Evolutionary conservation across 2,113 vertebrate species (phyloP), one percentile per base, ranked within the genome.

Genomic region (Euleptes europaea): DNA sequence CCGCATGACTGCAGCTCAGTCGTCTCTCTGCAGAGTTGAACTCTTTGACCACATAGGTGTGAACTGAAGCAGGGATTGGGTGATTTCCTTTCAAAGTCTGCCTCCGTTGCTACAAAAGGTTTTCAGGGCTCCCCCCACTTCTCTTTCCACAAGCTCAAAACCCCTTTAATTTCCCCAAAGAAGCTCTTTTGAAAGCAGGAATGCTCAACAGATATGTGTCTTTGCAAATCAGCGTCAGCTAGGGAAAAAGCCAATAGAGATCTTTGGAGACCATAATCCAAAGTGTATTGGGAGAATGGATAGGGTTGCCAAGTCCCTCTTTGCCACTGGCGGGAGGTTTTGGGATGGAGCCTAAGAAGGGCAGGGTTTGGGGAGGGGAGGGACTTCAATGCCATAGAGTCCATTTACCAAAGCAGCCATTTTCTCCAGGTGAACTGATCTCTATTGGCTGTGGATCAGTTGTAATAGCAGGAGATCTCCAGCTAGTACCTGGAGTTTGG

Each of bases 11-110:
- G 96, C 92, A 90, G 88, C 91, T 91, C 92, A 47, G 63, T 93
- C 84, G 88, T 90, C 91, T 96, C 95, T 92, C 94, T 72, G 11
- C 97, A 97, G 97, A 96, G 94, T 80, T 93, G 89, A 96, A 97
- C 95, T 93, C 94, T 95, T 95, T 97, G 96, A 97, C 96, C 96
- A 96, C 94, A 95, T 96, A 97, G 96, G 96, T 96, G 96, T 96
- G 95, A 97, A 96, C 94, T 95, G 94, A 95, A 95, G 92, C 93
- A 88, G 91, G 78, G 91, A 95, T 94, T 91, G 88, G 96, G 95
- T 96, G 94, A 95, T 94, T 96, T 91, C 91, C 94, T 94, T 95
- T 95, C 93, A 92, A 93, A 83, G 92, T 60, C 85, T 93, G 92
- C 82, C 92, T 94, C 91, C 82, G 78, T 84, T 87, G 88, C 88